A percentile compares a stretch with the other conserved stretches of the same genome.
phyloP scores from a whole-genome alignment of 2,113 vertebrate species.

The Anser brachyrhynchus region DNA sequence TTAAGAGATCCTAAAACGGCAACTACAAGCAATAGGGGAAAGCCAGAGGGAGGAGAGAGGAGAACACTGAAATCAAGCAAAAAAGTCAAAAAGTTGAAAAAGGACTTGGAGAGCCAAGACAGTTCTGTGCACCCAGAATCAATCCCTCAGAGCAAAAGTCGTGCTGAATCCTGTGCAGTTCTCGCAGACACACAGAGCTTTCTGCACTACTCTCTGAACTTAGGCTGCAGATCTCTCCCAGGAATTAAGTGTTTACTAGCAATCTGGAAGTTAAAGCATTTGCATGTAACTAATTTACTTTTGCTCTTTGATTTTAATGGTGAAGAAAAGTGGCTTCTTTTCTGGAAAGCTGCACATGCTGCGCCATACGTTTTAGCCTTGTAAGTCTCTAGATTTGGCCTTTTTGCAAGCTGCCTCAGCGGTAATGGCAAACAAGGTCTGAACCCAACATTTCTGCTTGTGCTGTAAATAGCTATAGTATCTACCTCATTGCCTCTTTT shows the following conservation, averaged over 20 bases:
- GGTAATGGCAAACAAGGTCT: background rate
- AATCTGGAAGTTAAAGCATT: background rate
- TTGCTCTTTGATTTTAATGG: background rate
- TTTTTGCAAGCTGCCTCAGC: no score
- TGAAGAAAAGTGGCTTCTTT: background rate
- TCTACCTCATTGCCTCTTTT: background rate
- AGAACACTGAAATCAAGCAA: background rate
- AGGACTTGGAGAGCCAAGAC: background rate
- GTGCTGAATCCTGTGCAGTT: rapidly evolving
- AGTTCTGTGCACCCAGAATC: rapidly evolving
- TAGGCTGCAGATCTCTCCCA: background rate
- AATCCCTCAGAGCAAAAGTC: background rate
- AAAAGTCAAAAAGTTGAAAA: background rate
- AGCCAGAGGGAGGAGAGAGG: background rate
- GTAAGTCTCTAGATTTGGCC: background rate
- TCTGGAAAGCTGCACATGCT: background rate
- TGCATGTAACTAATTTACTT: background rate
- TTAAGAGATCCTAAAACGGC: background rate
- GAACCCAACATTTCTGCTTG: rapidly evolving
- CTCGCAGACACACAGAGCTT: background rate
- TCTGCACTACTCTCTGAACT: rapidly evolving
- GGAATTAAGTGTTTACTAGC: background rate
- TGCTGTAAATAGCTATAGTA: background rate
- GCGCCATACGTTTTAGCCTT: background rate
- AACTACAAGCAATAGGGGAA: background rate